Evolutionary conservation across 2,888 invertebrate species (phyloP).

Genomic region (Drosophila stalkeri): DNA sequence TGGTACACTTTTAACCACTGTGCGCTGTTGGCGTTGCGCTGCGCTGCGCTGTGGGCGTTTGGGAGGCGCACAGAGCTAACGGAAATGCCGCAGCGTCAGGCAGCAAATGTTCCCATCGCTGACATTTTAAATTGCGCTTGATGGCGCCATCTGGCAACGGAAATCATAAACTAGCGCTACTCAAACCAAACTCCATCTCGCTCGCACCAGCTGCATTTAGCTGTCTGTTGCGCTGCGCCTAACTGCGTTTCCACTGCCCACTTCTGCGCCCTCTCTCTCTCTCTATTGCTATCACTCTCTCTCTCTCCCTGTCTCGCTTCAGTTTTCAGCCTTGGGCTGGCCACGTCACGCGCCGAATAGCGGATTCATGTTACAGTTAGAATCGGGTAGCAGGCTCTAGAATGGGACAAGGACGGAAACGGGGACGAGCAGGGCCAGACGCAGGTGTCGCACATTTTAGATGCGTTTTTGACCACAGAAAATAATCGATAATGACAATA

Average conservation of each 20-base stretch:
- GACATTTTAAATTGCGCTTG: conserved; percentile 47
- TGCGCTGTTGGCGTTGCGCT: neutral
- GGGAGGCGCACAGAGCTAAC: conserved; percentile 18
- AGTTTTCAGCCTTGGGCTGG: conserved; percentile 18
- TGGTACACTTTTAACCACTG: neutral
- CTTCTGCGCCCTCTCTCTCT: neutral
- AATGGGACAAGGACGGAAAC: neutral
- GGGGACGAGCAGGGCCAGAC: neutral
- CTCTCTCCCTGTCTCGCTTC: neutral
- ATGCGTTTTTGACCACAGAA: conserved; percentile 28
- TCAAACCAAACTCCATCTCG: neutral
- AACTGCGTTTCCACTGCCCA: conserved; percentile 4
- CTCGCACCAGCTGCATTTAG: neutral
- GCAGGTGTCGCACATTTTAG: conserved; percentile 41
- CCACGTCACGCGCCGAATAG: conserved; percentile 35
- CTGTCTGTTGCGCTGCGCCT: conserved; percentile 1
- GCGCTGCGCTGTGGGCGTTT: neutral
- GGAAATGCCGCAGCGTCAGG: conserved; percentile 63
- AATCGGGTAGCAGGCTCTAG: conserved; percentile 3
- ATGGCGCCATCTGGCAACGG: conserved; percentile 68
- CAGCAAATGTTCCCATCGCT: conserved; percentile 49
- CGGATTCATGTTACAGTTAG: conserved; percentile 37
- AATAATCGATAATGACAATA: conserved; percentile 35
- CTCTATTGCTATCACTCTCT: neutral
- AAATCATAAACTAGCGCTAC: conserved; percentile 55